Conservation (phyloP, 2,888 invertebrate species). For the Petrolisthes manimaculis region DNA sequence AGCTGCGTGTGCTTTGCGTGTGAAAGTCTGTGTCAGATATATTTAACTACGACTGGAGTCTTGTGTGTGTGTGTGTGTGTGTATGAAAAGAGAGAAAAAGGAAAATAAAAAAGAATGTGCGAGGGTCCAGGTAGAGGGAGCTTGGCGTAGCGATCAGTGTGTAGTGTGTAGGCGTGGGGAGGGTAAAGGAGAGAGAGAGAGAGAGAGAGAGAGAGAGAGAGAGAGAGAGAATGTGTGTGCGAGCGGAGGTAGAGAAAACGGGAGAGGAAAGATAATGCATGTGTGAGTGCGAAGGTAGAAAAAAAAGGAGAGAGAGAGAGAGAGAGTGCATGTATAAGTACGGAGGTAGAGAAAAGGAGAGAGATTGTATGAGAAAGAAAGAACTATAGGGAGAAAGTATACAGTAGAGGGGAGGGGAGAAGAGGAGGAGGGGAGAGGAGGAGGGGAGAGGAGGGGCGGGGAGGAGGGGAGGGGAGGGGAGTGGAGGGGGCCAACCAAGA, state of each 20-base stretch:
- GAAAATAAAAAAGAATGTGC: not conserved
- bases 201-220: not conserved
- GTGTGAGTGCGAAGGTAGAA: not conserved
- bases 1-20: no score
- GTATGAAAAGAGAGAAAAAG: not conserved
- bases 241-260: not conserved
- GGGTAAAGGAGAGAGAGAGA: not conserved
- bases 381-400: not conserved
- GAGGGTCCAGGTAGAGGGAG: not conserved
- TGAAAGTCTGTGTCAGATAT: no score
- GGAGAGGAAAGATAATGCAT: not conserved
- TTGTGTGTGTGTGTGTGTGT: not conserved
- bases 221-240: not conserved
- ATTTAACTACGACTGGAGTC: no score
- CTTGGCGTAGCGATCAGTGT: no score
- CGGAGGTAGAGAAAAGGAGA: not conserved
- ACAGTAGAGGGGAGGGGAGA: not conserved
- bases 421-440: not conserved
- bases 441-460: not conserved
- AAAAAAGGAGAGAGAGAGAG: not conserved
- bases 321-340: not conserved
- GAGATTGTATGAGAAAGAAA: not conserved
- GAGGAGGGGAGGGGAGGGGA: not conserved
- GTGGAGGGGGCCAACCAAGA: constrained; percentile 13
- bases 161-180: not conserved